phyloP scores from a whole-genome alignment of 2,888 invertebrate species.

The Tenodera sinensis region DNA sequence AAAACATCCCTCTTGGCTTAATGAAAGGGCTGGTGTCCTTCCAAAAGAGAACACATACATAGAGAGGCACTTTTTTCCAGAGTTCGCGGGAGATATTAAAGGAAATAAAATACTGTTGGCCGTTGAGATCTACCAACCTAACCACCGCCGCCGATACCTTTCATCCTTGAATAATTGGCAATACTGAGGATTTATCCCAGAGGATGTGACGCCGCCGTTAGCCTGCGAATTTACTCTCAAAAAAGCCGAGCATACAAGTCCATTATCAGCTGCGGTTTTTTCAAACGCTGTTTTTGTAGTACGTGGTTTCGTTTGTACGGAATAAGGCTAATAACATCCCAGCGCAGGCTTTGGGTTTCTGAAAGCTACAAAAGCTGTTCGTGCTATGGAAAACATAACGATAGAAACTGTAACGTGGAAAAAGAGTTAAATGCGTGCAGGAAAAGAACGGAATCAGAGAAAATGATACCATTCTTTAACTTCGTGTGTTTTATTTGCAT shows the following conservation, averaged over 20 bases:
- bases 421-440: neutral
- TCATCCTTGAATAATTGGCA: neutral
- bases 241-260: neutral
- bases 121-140: neutral
- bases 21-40: neutral
- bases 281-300: neutral
- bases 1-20: neutral
- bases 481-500: too few relatives aligned
- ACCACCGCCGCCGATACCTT: neutral
- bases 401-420: neutral
- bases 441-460: too few relatives aligned
- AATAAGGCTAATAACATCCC: neutral
- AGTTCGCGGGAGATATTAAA: neutral
- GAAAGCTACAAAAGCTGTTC: neutral
- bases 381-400: neutral
- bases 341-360: neutral
- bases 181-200: neutral
- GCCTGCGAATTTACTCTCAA: neutral
- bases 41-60: neutral
- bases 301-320: neutral
- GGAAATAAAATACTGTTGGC: neutral
- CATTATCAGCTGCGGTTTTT: neutral
- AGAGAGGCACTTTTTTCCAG: neutral
- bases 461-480: too few relatives aligned
- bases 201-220: neutral